Evolutionary conservation across 2,888 invertebrate genomes (phyloP).

Genomic region (Drosophila mimica): DNA sequence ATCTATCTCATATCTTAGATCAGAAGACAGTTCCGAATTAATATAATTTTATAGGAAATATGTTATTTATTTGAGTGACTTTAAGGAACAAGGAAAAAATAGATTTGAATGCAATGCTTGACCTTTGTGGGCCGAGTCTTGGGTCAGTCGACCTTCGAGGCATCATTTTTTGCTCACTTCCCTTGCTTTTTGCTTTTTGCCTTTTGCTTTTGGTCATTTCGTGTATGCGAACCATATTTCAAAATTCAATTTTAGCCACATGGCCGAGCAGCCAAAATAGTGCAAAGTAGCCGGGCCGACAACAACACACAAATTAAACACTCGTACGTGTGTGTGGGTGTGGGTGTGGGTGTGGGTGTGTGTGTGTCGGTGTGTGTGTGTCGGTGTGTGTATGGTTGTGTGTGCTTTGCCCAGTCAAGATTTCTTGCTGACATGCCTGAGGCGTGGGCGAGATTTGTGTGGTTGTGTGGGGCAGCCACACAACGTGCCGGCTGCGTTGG

Average conservation of each 20-base stretch:
- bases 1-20: not conserved
- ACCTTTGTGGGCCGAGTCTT: constrained; percentile 31
- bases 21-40: not conserved
- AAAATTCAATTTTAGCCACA: constrained; percentile 66
- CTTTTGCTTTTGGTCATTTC: constrained; percentile 35
- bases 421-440: constrained; percentile 9
- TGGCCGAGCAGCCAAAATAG: constrained; percentile 47
- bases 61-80: not conserved
- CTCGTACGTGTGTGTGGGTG: not conserved
- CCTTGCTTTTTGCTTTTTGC: not conserved
- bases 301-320: constrained; percentile 50
- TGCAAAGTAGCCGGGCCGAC: constrained; percentile 51
- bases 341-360: constrained; percentile 7
- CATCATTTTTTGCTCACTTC: constrained; percentile 2
- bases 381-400: constrained; percentile 11
- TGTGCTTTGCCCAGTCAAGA: constrained; percentile 13
- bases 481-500: constrained; percentile 61
- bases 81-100: not conserved
- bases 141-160: constrained; percentile 50
- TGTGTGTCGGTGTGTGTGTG: not conserved
- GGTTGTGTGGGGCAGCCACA: constrained; percentile 22
- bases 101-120: not conserved
- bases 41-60: not conserved
- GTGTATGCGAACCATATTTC: constrained; percentile 67
- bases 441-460: constrained; percentile 3